These are phyloP conservation scores for Littorina saxatilis DNA, from an alignment of 1,140 invertebrate species.

Conservation along the genomic window DNA sequence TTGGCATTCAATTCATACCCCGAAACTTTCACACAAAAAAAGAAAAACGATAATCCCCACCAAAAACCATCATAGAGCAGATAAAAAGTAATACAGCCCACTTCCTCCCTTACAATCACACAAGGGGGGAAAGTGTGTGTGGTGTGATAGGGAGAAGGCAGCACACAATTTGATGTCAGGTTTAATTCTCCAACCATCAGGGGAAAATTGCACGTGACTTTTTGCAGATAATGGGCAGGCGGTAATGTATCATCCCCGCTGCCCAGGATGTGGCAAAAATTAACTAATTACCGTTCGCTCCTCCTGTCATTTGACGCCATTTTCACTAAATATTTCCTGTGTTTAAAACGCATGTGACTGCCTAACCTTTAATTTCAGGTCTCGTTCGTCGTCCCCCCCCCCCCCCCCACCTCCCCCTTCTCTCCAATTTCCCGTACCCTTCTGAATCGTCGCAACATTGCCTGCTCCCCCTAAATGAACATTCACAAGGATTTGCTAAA, in stretches of 20 bases:
- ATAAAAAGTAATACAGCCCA: not conserved
- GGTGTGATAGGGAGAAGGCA: not conserved
- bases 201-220: slow-evolving; percentile 23
- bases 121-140: not conserved
- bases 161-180: slow-evolving; percentile 27
- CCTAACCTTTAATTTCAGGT: slow-evolving; percentile 3
- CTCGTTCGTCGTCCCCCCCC: not conserved
- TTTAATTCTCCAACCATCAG: slow-evolving; percentile 16
- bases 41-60: no score
- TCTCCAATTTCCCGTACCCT: not conserved
- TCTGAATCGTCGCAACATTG: not conserved
- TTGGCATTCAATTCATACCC: no score
- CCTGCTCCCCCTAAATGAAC: not conserved
- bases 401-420: not conserved
- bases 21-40: not conserved
- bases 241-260: slow-evolving; percentile 10
- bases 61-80: no score
- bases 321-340: slow-evolving; percentile 35
- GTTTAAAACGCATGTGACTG: slow-evolving; percentile 22
- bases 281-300: slow-evolving; percentile 16
- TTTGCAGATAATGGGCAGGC: slow-evolving; percentile 9
- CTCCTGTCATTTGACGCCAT: slow-evolving; percentile 26
- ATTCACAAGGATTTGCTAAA: not conserved
- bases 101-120: slow-evolving; percentile 7
- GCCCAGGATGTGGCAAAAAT: slow-evolving; percentile 4